Conservation (phyloP, 1,140 invertebrate species). For the Neodiprion lecontei region DNA sequence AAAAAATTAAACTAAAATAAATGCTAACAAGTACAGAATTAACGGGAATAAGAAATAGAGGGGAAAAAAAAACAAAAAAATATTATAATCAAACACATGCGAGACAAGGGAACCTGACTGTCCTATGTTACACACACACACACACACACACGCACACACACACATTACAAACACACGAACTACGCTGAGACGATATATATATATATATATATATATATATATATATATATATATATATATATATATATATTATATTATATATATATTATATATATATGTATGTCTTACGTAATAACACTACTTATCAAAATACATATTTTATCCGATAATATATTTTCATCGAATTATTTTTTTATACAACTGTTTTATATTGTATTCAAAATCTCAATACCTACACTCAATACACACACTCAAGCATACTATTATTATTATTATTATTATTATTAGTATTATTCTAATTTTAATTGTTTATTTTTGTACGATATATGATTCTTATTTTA, state of each 20-base stretch:
- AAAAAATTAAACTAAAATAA: too few relatives aligned
- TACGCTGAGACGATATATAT: slow-evolving; percentile 15
- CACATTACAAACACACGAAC: not conserved
- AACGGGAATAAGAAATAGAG: not conserved
- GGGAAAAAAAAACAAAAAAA: not conserved
- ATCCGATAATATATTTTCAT: slow-evolving; percentile 40
- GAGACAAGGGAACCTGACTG: slow-evolving; percentile 32
- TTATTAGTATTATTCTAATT: slow-evolving; percentile 40
- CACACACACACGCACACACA: not conserved
- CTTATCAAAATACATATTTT: slow-evolving; percentile 32
- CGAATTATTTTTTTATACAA: slow-evolving; percentile 43
- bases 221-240: not conserved
- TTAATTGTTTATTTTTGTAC: slow-evolving; percentile 58
- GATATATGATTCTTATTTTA: slow-evolving; percentile 32
- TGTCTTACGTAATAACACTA: not conserved
- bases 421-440: slow-evolving; percentile 32
- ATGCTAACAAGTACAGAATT: too few relatives aligned
- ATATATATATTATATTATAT: not conserved
- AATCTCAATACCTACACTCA: slow-evolving; percentile 13
- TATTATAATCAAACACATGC: slow-evolving; percentile 36
- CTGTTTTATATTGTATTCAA: not conserved
- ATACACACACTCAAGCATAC: slow-evolving; percentile 30
- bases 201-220: not conserved
- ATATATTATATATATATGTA: not conserved
- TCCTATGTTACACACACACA: slow-evolving; percentile 31